These are phyloP conservation scores for Rhyacophila evoluta DNA, from an alignment of 2,888 invertebrate species.

Conservation along the genomic window DNA sequence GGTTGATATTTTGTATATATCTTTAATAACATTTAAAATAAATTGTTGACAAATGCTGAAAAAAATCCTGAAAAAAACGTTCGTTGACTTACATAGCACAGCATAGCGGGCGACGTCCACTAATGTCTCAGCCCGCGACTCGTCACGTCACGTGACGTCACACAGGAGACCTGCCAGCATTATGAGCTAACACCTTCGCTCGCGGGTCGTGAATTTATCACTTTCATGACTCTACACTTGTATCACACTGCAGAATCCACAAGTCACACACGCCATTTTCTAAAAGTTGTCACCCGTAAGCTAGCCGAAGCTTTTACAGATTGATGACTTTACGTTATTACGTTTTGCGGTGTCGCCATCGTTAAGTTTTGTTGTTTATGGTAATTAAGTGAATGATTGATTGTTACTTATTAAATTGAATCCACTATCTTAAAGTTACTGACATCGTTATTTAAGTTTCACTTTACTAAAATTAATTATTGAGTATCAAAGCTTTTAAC, in stretches of 20 bases:
- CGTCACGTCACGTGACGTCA: conserved; percentile 46
- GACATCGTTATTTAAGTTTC: not conserved
- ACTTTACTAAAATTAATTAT: too few relatives aligned
- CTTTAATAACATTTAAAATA: too few relatives aligned
- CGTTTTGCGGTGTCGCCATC: not conserved
- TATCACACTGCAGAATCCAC: conserved; percentile 1
- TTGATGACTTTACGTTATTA: not conserved
- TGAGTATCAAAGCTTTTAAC: too few relatives aligned
- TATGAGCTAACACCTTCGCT: conserved; percentile 35
- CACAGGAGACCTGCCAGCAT: conserved; percentile 37
- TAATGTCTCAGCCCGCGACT: conserved; percentile 29
- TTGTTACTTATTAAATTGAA: not conserved
- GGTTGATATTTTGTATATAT: too few relatives aligned
- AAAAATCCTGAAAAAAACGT: not conserved
- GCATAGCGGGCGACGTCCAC: conserved; percentile 39
- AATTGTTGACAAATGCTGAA: too few relatives aligned
- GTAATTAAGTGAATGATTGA: not conserved
- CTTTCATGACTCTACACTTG: not conserved
- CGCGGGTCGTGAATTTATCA: conserved; percentile 3
- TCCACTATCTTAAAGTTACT: not conserved
- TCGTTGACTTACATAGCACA: conserved; percentile 44
- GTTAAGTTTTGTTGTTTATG: not conserved
- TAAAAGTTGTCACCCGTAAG: not conserved
- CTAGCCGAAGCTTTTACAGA: not conserved
- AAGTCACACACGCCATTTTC: conserved; percentile 6